phyloP scores from a whole-genome alignment of 2,797 vertebrate genomes.

The Ctenopoma multispine region DNA sequence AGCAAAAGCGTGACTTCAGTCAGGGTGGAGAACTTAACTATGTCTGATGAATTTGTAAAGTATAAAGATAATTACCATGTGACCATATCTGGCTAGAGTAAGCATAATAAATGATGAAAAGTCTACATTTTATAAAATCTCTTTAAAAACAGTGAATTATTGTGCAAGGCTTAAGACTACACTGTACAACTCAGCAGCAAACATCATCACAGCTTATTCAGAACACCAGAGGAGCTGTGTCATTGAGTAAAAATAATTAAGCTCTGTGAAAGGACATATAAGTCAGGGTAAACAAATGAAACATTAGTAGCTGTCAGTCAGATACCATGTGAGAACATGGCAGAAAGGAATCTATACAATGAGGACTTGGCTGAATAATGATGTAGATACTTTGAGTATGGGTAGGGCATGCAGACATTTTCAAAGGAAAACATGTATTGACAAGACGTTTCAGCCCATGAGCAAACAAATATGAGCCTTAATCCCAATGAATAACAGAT shows the following conservation, averaged over 20 bases:
- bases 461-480: constrained; percentile 64
- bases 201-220: neutral
- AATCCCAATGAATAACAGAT: constrained; percentile 62
- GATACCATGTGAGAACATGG: constrained; percentile 68
- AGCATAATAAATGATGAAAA: neutral
- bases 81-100: neutral
- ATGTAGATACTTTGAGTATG: constrained; percentile 48
- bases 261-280: neutral
- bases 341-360: constrained; percentile 70
- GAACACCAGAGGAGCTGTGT: neutral
- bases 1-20: constrained; percentile 5
- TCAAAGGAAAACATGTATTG: constrained; percentile 72
- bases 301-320: constrained; percentile 32
- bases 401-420: constrained; percentile 62
- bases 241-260: constrained; percentile 23
- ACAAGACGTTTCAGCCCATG: constrained; percentile 60
- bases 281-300: constrained; percentile 17
- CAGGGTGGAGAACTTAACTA: neutral
- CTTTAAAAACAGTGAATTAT: neutral
- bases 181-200: neutral
- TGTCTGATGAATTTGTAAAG: neutral
- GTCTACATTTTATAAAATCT: neutral
- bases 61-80: neutral
- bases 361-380: constrained; percentile 54
- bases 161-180: neutral